Conservation (phyloP, 2,797 vertebrate species). For the Bradypus variegatus region DNA sequence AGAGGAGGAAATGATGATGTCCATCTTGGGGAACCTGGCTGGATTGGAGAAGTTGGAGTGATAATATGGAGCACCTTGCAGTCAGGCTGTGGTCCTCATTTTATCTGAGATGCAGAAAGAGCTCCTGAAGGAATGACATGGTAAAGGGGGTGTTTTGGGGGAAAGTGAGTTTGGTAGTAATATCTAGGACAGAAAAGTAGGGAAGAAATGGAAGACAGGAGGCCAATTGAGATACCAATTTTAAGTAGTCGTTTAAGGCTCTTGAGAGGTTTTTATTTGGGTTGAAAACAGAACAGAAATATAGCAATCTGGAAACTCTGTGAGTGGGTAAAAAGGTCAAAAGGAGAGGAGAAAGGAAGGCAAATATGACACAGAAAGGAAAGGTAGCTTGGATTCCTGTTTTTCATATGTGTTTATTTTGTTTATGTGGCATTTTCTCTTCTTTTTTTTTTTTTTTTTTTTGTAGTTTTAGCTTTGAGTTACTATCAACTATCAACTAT, state of each 20-base stretch:
- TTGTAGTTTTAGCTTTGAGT: not conserved
- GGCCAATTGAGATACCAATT: not conserved
- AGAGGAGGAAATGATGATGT: not conserved
- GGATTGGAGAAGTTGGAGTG: not conserved
- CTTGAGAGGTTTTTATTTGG: not conserved
- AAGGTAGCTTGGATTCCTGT: not conserved
- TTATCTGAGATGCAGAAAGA: not conserved
- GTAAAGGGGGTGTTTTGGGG: rapidly evolving
- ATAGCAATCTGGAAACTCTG: rapidly evolving
- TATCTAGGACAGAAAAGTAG: not conserved
- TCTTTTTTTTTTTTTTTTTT: not conserved
- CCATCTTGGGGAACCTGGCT: not conserved
- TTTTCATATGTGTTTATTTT: not conserved
- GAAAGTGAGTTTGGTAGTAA: no score
- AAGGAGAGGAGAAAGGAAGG: not conserved
- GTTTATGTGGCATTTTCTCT: not conserved
- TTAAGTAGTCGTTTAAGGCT: not conserved
- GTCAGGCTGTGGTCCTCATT: not conserved
- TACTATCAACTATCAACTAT: not conserved
- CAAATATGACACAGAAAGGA: no score
- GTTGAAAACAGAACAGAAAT: not conserved
- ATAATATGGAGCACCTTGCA: rapidly evolving
- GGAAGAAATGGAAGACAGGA: not conserved
- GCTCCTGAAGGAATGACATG: not conserved
- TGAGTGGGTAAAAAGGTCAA: rapidly evolving